Conservation (phyloP, 2,113 vertebrate species). For the Equus przewalskii region DNA sequence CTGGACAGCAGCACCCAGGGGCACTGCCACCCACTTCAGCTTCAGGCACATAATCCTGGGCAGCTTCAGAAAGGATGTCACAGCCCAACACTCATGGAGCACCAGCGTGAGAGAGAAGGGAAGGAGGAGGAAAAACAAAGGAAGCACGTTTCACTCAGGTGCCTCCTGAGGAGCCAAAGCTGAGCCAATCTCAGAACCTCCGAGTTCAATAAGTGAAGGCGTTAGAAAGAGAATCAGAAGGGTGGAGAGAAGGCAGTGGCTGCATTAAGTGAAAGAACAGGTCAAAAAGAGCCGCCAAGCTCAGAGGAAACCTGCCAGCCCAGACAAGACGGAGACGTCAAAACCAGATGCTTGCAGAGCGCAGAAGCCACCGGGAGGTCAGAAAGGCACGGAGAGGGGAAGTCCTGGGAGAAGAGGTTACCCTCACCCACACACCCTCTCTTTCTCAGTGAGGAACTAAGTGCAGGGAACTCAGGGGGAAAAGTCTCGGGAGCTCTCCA, state of each 20-base stretch:
- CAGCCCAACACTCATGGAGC: rapidly evolving
- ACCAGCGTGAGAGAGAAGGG: rapidly evolving
- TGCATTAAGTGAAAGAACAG: not conserved
- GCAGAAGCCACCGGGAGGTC: not conserved
- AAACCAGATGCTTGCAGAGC: not conserved
- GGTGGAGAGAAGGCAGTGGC: not conserved
- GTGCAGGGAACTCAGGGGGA: not conserved
- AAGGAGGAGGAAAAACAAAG: not conserved
- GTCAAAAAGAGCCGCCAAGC: not conserved
- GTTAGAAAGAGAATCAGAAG: not conserved
- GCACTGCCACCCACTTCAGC: not conserved
- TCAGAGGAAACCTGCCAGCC: not conserved
- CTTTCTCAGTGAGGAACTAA: not conserved
- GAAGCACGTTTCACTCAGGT: not conserved
- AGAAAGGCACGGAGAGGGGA: rapidly evolving
- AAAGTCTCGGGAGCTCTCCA: not conserved
- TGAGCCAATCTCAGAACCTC: not conserved
- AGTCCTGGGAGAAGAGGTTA: not conserved
- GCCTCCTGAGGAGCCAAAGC: not conserved
- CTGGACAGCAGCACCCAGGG: not conserved
- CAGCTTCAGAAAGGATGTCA: not conserved
- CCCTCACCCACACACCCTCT: rapidly evolving
- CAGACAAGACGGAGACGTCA: not conserved
- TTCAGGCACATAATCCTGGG: not conserved
- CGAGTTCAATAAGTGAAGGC: not conserved